These are phyloP conservation scores for Apoda limacodes DNA, from an alignment of 2,888 invertebrate species.

Conservation along the genomic window DNA sequence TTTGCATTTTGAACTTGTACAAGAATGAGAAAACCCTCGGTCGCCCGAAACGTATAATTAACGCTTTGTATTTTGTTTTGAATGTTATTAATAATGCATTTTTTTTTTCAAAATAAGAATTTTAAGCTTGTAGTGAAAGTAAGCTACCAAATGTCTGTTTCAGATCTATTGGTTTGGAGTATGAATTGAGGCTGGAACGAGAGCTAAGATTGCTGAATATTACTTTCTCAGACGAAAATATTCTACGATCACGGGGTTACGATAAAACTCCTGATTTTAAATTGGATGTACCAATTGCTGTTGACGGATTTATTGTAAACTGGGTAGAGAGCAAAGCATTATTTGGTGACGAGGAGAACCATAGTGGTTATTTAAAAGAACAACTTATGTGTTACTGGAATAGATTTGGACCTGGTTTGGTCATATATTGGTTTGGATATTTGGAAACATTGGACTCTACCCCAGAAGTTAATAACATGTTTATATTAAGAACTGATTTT, in stretches of 20 bases:
- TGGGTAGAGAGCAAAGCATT: conserved; percentile 98
- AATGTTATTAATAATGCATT: no score
- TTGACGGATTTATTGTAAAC: conserved; percentile 87
- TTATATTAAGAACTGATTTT: conserved; percentile 66
- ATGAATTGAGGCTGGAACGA: conserved; percentile 80
- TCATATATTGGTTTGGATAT: conserved; percentile 97
- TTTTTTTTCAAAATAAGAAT: no score
- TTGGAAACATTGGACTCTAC: conserved; percentile 75
- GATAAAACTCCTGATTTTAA: conserved; percentile 97
- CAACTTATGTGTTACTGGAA: conserved; percentile 93
- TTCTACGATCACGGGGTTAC: conserved; percentile 84
- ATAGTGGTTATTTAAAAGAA: conserved; percentile 83
- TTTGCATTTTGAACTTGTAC: no score
- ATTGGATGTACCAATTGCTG: conserved; percentile 87
- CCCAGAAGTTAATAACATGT: conserved; percentile 74
- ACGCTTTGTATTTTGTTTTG: no score
- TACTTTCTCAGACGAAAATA: conserved; percentile 77
- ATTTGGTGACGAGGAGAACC: conserved; percentile 89
- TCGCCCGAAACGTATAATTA: no score
- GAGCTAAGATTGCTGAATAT: conserved; percentile 64
- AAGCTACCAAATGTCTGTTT: no score
- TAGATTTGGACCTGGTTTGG: conserved; percentile 92
- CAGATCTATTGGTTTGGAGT: conserved; percentile 86
- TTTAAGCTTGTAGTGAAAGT: no score
- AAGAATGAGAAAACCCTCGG: no score